phyloP scores from a whole-genome alignment of 92 coral and sea anemone genomes.

The Zoanthus solanderi region DNA sequence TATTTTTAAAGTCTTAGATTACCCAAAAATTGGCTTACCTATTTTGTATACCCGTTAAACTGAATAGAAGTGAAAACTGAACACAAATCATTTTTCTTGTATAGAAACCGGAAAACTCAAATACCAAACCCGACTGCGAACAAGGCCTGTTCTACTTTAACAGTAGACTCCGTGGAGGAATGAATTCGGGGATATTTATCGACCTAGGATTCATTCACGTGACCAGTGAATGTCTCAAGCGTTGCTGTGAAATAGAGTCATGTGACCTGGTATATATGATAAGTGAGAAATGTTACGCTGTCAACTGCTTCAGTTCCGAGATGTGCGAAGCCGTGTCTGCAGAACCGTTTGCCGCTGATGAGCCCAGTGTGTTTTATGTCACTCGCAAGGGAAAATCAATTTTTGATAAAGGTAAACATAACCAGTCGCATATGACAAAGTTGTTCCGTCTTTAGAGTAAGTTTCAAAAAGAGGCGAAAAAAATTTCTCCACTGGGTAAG shows the following conservation, averaged over 20 bases:
- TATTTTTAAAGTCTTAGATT: no score
- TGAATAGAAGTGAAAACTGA: background rate
- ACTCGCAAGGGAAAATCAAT: constrained; percentile 76
- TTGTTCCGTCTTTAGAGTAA: no score
- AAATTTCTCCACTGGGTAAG: no score
- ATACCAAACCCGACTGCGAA: constrained; percentile 76
- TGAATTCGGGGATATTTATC: constrained; percentile 88
- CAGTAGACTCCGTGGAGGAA: constrained; percentile 86
- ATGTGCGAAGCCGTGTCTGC: constrained; percentile 85
- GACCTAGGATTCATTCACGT: constrained; percentile 78
- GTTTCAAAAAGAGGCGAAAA: no score
- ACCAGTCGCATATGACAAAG: no score
- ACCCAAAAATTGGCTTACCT: no score
- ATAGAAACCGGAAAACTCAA: constrained; percentile 45
- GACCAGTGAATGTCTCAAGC: constrained; percentile 81
- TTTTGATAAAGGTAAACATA: constrained; percentile 62
- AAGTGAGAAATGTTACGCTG: constrained; percentile 83
- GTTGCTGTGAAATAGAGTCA: constrained; percentile 85
- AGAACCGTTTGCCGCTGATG: constrained; percentile 62
- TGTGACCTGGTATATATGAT: constrained; percentile 88
- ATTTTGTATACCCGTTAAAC: no score
- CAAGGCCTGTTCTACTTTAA: constrained; percentile 86
- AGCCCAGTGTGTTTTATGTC: constrained; percentile 85
- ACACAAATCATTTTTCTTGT: background rate
- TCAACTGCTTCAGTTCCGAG: constrained; percentile 80